Base-by-base conservation (phyloP, 2,888 invertebrate genomes). In the Tetragonisca angustula region DNA sequence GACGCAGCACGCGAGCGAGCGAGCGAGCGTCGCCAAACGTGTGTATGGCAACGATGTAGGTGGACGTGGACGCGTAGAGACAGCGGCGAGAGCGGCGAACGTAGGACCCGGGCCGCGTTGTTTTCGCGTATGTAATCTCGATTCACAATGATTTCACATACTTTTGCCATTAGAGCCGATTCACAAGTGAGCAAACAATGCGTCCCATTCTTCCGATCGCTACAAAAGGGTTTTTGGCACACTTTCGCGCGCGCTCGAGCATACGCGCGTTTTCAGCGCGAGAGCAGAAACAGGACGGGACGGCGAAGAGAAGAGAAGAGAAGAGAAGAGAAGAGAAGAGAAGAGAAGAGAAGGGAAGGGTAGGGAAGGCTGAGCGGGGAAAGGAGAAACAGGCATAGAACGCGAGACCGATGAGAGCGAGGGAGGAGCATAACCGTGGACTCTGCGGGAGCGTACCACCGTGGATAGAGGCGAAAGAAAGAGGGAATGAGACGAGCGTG, bases 81-180 rank as follows among this genome's bases (percentile, higher is more conserved):
- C 54, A 72, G 70, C 64, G 64, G 71, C 68, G 75, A 11, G 65
- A 15, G 65, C 54, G 69, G 43, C 43, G 67, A 76, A 78, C 85
- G 82, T 85, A 88, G 88, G 84, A 83, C 77, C 79, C 64, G 24
- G 76, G 72, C 80, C 86, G 87, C 90, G 89, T 92, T 92, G 92
- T 93, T 93, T 93, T 92, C 93, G 91, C 92, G 90, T 92, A 91
- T 92, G 94, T 94, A 94, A 94, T 94, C 93, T 94, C 92, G 90
- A 91, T 92, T 93, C 93, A 92, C 93, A 91, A 94, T 93, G 91
- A 93, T 94, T 93, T 93, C 93, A 93, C 93, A 94, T 93, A 94
- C 93, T 93, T 94, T 93, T 93, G 91, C 94, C 92, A 93, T 94
- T 93, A 94, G 93, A 91, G 86, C 90, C 91, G 92, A 92, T 93